phyloP scores from a whole-genome alignment of 1,140 invertebrate species.

The Copidosoma floridanum region DNA sequence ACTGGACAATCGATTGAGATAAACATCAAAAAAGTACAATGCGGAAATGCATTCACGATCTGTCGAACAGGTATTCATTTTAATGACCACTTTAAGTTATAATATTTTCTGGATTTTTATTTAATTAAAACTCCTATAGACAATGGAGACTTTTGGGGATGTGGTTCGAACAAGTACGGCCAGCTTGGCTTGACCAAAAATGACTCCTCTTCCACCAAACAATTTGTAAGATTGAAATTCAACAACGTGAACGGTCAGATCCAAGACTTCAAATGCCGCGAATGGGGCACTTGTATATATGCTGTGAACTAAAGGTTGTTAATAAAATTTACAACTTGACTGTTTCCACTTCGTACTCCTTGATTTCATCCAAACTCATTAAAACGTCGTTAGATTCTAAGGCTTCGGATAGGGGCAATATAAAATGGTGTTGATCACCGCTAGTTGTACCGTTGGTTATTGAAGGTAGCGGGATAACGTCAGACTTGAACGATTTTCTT shows the following conservation, averaged over 20 bases:
- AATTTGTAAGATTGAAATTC: conserved; percentile 39
- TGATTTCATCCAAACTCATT: neutral
- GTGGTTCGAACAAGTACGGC: conserved; percentile 73
- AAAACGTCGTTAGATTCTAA: neutral
- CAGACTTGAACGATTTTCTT: conserved; percentile 1
- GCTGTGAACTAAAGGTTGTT: neutral
- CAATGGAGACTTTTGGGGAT: conserved; percentile 65
- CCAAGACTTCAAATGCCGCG: conserved; percentile 45
- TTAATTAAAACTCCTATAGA: neutral
- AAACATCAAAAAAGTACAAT: conserved; percentile 61
- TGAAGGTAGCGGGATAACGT: no score
- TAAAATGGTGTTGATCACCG: conserved; percentile 26
- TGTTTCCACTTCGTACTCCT: conserved; percentile 27
- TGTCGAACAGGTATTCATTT: conserved; percentile 35
- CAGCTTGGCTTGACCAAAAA: conserved; percentile 60
- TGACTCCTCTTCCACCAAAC: conserved; percentile 15
- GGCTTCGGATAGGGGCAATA: conserved; percentile 31
- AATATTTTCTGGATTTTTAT: neutral
- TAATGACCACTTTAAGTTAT: conserved; percentile 8
- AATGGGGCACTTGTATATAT: conserved; percentile 43
- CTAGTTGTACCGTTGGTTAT: neutral
- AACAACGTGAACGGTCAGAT: conserved; percentile 26
- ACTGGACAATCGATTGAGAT: conserved; percentile 47
- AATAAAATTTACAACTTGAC: conserved; percentile 19
- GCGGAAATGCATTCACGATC: conserved; percentile 68